Base-by-base conservation (phyloP, 2,113 vertebrate genomes). In the Emydura subglobosa region DNA sequence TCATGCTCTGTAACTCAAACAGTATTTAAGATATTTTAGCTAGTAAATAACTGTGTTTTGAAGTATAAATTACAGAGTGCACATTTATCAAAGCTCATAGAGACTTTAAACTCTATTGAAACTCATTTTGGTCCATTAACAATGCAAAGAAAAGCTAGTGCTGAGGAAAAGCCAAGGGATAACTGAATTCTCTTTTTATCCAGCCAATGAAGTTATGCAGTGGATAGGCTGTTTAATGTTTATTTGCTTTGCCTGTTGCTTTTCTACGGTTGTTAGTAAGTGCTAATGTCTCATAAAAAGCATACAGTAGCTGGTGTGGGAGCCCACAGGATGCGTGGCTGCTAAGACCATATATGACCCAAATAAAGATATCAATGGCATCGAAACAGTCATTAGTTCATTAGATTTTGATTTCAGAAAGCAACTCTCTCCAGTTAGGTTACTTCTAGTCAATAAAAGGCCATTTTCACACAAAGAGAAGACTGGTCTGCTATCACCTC, bases 231-330 rank as follows among this genome's bases (percentile, higher is more conserved):
- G 76, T 74, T 25, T 85, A 82, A 72, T 25, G 14, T 5, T 9
- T 39, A 5, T 10, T 29, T 5, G 2, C 6, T 57, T 22, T 81
- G 49, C 61, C 61, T n/a, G 61, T 65, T 65, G 29, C 61, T 65
- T 65, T 65, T 65, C 61, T n/a, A 10, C 16, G 5, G 19, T 68
- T 12, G 22, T 87, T 74, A 74, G 1, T 65, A 68, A 86, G 22
- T 34, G 54, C 6, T 22, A 54, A 2, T 44, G 22, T 31, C 17
- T 42, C 50, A 54, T 2, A 49, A 0, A 81, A 82, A 24, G 0
- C 14, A 49, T 17, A 13, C 0, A 27, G 1, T n/a, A 50, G n/a
- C 16, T 25, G 12, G 4, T 82, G 2, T 42, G 24, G 27, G 34
- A 89, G 49, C 5, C 9, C 27, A n/a, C 68, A 79, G 49, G 12